Evolutionary conservation across 1,140 invertebrate genomes (phyloP), one percentile per base, ranked within the genome.

Genomic region (Leptopilina boulardi): DNA sequence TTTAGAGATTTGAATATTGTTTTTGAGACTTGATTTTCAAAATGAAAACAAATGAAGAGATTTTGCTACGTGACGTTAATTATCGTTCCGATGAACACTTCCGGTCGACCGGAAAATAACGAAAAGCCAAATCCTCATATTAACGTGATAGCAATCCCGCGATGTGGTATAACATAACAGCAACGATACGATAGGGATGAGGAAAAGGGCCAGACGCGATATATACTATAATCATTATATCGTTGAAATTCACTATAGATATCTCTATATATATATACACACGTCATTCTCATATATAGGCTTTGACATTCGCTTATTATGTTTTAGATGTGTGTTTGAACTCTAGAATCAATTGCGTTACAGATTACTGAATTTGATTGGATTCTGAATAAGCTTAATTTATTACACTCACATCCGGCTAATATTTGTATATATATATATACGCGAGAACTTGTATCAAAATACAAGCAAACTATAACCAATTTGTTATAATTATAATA

Each of bases 331-430:
- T 66, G 66, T 82, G 83, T 83, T 85, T 80, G 79, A 71, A 74
- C 73, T 75, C 54, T 78, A 70, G 77, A 82, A 87, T 87, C 83
- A 85, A 84, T 84, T 82, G 82, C 80, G 70, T 82, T 84, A 75
- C 80, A 86, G 85, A 87, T 87, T 87, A 87, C 76, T 77, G 71
- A 81, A 79, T 87, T 86, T 85, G 83, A 87, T 87, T 86, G 83
- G 84, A 87, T 87, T 86, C 80, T 76, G 70, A 85, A 78, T 83
- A 77, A 86, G 84, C 77, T 82, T 86, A 86, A 87, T 87, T 86
- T 87, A 87, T 87, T 83, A 84, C 80, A 38, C 70, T 71, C 42
- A 11, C 78, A 80, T 80, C 73, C 66, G n/a, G 79, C 81, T 80
- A 66, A 66, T 66, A 66, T 30, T 66, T 66, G 26, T 23, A 66